These are phyloP conservation scores for Aplodontia rufa DNA, from an alignment of 2,113 vertebrate species.

Conservation along the genomic window DNA sequence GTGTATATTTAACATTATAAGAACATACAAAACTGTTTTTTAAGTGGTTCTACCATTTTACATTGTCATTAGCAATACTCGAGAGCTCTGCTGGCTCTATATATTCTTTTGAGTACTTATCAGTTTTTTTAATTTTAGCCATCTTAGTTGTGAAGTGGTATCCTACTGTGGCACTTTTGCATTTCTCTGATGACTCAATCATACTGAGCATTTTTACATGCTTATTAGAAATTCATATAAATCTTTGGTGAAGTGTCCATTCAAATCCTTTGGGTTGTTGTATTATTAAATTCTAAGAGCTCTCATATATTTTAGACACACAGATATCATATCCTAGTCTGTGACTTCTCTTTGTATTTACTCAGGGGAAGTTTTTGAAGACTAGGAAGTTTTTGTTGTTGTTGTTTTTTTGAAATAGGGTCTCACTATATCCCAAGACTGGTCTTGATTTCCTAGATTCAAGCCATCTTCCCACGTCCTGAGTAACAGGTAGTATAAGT, in stretches of 20 bases:
- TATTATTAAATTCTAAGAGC: background rate
- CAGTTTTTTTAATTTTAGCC: conserved; percentile 12
- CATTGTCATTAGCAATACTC: background rate
- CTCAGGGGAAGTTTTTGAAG: conserved; percentile 9
- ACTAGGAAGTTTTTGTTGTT: background rate
- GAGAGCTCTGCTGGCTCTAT: background rate
- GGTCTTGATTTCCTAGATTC: background rate
- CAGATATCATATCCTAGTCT: background rate
- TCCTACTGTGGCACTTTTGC: background rate
- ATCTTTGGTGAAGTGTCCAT: conserved; percentile 8
- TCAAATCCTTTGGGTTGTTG: background rate
- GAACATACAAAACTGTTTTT: conserved; percentile 11
- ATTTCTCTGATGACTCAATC: conserved; percentile 19
- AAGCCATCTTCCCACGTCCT: background rate
- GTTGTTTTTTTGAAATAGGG: background rate
- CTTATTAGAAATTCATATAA: background rate
- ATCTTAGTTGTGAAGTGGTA: conserved; percentile 24
- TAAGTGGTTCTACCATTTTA: conserved; percentile 40
- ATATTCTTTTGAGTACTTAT: background rate
- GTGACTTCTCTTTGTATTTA: conserved; percentile 28
- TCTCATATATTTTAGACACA: conserved; percentile 16
- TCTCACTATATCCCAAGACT: background rate
- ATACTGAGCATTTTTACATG: background rate
- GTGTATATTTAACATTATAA: background rate
- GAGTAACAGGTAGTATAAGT: background rate